Evolutionary conservation across 1,140 invertebrate species (phyloP), one percentile per base, ranked within the genome.

Genomic region (Delia radicum): DNA sequence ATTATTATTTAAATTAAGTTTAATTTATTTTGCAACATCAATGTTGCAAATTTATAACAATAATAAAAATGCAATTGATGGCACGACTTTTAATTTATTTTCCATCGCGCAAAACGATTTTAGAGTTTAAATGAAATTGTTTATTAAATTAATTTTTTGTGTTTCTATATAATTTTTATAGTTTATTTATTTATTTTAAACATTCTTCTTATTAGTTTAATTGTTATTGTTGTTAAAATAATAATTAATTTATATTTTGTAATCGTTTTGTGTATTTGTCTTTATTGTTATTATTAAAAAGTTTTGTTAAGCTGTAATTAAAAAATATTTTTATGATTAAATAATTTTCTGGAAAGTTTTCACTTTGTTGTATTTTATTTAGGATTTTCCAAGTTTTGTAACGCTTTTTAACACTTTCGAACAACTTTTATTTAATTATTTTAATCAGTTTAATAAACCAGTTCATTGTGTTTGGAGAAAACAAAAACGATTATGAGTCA

Each of bases 21-120:
- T 71, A 37, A 33, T 2, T 24, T n/a, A 33, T 28, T 28, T 67
- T 67, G 8, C 21, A 62, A 29, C 18, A 76, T 28, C 37, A 67
- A 27, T 75, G 69, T 42, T 27, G 55, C 37, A 73, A n/a, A n/a
- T 73, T 37, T 73, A 37, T 67, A 42, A 42, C 37, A 42, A 42
- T 33, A 42, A 42, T 33, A 71, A 46, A 55, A 69, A 69, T 69
- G 65, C 65, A 69, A 69, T 69, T 69, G 65, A 69, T 69, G 65
- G 65, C 65, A 69, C 65, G 65, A 69, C 29, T 69, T 69, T 69
- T 69, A 28, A 21, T 33, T 69, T 69, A 21, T 24, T 24, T 69
- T 21, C 24, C 48, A 55, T 55, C 24, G 48, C 48, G 48, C 48
- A 55, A 55, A 55, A 55, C 13, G 8, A 7, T 24, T 55, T 55